Percentiles rank a stretch among this genome's conserved stretches.
Conservation (phyloP, 2,888 invertebrate species). For the Cylloceria caligata region DNA sequence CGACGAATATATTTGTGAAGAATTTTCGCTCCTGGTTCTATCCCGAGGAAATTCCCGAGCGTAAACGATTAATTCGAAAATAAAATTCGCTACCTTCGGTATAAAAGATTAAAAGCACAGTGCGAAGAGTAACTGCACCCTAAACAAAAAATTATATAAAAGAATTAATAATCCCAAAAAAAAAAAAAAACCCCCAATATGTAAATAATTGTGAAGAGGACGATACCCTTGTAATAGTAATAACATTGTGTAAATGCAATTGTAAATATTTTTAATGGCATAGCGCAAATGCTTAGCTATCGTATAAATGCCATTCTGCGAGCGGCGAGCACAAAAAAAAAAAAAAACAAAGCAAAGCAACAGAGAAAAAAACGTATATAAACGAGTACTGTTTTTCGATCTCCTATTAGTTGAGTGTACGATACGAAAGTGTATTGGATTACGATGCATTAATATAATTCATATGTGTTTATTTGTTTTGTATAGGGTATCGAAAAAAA, state of each 20-base stretch:
- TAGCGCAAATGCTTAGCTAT: conserved; percentile 73
- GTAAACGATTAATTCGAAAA: neutral
- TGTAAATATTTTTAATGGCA: conserved; percentile 72
- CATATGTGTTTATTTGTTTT: conserved; percentile 60
- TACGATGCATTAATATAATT: conserved; percentile 59
- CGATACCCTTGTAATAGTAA: conserved; percentile 44
- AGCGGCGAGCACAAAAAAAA: conserved; percentile 77
- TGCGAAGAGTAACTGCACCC: no score
- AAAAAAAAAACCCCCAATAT: conserved; percentile 35
- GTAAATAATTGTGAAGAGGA: conserved; percentile 59
- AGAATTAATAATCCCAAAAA: conserved; percentile 3
- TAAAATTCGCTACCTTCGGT: neutral
- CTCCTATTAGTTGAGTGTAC: conserved; percentile 60
- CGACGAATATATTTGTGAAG: conserved; percentile 40
- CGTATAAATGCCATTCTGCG: conserved; percentile 74
- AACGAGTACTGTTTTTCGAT: conserved; percentile 60
- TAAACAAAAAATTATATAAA: conserved; percentile 10
- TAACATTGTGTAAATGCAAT: conserved; percentile 69
- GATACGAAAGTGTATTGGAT: conserved; percentile 62
- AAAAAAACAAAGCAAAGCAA: conserved; percentile 70
- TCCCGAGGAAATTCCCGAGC: neutral
- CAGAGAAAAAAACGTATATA: conserved; percentile 34
- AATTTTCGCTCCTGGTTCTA: conserved; percentile 25
- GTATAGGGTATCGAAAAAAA: conserved; percentile 47
- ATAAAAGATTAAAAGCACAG: neutral